phyloP scores from a whole-genome alignment of 2,888 invertebrate genomes.

The Hydroisotoma schaefferi region DNA sequence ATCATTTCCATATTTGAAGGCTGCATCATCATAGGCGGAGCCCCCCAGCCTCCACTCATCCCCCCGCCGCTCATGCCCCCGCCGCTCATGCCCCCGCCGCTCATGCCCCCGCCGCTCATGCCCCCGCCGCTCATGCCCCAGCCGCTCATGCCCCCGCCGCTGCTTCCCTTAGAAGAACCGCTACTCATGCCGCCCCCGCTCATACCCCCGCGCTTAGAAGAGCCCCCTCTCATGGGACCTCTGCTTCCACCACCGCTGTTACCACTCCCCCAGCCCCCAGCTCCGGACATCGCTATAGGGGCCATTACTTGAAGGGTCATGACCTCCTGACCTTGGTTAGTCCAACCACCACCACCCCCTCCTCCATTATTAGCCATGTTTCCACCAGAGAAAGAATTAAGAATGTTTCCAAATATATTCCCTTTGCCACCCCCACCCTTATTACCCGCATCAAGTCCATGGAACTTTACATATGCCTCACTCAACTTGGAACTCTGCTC shows the following conservation, averaged over 20 bases:
- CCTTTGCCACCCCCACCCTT: constrained; percentile 13
- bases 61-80: background rate
- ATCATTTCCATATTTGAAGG: background rate
- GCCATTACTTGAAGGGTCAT: background rate
- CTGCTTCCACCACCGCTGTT: background rate
- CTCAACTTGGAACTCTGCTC: constrained; percentile 29
- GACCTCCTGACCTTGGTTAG: constrained; percentile 1
- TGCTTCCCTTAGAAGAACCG: background rate
- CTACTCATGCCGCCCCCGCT: background rate
- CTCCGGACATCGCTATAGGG: background rate
- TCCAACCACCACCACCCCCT: constrained; percentile 11
- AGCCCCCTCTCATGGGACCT: background rate
- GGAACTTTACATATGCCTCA: constrained; percentile 36
- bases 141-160: background rate
- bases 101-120: background rate
- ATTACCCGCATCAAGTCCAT: constrained; percentile 29
- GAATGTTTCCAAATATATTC: constrained; percentile 16
- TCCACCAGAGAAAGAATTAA: constrained; percentile 6
- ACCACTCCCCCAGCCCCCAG: constrained; percentile 2
- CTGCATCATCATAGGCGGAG: constrained; percentile 6
- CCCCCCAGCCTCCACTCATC: constrained; percentile 1
- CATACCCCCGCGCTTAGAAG: background rate
- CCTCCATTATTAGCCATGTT: constrained; percentile 3
- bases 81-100: background rate
- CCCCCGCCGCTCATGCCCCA: background rate